Percentiles rank a stretch among this genome's conserved stretches.
phyloP scores from a whole-genome alignment of 2,888 invertebrate genomes.

The Sympetrum striolatum region DNA sequence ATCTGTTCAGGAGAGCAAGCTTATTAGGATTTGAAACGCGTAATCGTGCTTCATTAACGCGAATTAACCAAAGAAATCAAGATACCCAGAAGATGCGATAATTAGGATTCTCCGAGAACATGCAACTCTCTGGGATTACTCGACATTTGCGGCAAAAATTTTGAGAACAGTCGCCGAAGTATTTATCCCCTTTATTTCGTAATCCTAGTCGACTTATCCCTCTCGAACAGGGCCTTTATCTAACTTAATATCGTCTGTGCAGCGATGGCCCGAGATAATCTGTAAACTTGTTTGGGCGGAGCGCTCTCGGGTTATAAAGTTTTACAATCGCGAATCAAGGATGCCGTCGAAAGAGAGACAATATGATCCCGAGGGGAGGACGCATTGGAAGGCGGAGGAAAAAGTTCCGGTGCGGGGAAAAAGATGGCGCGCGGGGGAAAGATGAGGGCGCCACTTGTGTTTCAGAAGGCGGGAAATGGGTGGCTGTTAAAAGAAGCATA shows the following conservation, averaged over 20 bases:
- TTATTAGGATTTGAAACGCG: too few relatives aligned
- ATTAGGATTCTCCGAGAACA: too few relatives aligned
- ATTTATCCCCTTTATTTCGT: not conserved
- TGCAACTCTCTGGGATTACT: not conserved
- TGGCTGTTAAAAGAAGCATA: not conserved
- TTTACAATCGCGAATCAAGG: conserved; percentile 34
- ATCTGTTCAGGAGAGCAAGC: too few relatives aligned
- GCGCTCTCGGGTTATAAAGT: conserved; percentile 23
- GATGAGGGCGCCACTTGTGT: conserved; percentile 14
- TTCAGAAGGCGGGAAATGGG: not conserved
- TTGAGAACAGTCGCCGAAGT: not conserved
- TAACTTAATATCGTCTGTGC: conserved; percentile 20
- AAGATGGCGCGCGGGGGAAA: conserved; percentile 25
- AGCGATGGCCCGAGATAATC: conserved; percentile 20
- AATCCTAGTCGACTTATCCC: conserved; percentile 11
- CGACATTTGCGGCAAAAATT: not conserved
- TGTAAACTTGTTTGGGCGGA: not conserved
- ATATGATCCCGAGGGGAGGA: not conserved
- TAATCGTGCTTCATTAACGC: too few relatives aligned
- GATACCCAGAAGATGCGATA: too few relatives aligned
- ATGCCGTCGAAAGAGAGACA: not conserved
- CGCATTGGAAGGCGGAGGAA: not conserved
- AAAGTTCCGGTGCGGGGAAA: not conserved
- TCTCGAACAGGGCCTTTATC: not conserved
- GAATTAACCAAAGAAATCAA: too few relatives aligned